phyloP scores from a whole-genome alignment of 2,888 invertebrate species.

The Chorisops tibialis region DNA sequence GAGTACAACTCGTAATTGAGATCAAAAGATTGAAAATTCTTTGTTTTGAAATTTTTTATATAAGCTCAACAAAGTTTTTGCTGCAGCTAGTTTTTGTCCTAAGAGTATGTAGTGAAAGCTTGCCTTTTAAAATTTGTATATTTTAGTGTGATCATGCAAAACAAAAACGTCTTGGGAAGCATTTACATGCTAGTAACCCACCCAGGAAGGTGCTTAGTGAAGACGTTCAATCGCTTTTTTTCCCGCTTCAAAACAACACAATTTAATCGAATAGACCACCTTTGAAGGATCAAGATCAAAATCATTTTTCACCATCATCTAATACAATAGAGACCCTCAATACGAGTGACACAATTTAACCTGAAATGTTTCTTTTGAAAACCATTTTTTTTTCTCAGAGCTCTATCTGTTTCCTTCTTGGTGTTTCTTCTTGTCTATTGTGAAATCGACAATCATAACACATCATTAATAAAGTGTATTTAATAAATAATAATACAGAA shows the following conservation, averaged over 20 bases:
- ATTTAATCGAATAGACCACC: slow-evolving; percentile 11
- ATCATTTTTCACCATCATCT: slow-evolving; percentile 26
- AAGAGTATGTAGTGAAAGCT: too few relatives aligned
- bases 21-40: too few relatives aligned
- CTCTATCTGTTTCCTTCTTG: neutral
- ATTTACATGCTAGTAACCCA: too few relatives aligned
- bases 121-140: too few relatives aligned
- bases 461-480: slow-evolving; percentile 25
- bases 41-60: too few relatives aligned
- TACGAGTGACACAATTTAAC: slow-evolving; percentile 21
- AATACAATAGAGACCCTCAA: slow-evolving; percentile 9
- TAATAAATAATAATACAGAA: slow-evolving; percentile 25
- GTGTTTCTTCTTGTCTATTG: slow-evolving; percentile 3
- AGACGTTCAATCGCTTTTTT: too few relatives aligned
- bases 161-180: too few relatives aligned
- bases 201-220: too few relatives aligned
- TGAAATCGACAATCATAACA: slow-evolving; percentile 23
- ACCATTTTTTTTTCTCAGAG: neutral
- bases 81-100: too few relatives aligned
- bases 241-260: neutral
- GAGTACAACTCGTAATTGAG: too few relatives aligned
- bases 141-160: too few relatives aligned
- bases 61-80: too few relatives aligned
- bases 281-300: slow-evolving; percentile 29
- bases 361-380: slow-evolving; percentile 13